Conservation (phyloP, 64 coral and sea anemone species). For the Dendronephthya gigantea region DNA sequence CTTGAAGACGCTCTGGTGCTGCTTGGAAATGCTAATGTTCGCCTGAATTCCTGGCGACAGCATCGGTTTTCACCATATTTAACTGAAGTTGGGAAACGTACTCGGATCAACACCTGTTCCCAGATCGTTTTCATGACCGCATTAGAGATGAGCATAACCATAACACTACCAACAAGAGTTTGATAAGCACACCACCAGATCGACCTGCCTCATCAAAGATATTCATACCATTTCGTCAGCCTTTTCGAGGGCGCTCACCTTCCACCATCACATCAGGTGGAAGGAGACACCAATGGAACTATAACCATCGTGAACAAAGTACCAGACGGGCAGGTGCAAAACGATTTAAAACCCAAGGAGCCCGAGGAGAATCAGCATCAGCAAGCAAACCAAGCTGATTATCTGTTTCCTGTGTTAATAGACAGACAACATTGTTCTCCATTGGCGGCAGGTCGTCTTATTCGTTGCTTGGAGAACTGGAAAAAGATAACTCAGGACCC, state of each 20-base stretch:
- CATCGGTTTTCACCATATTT: too few species aligned
- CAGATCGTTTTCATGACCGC: conserved; percentile 36
- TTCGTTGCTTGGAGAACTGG: neutral
- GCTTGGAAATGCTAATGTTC: too few species aligned
- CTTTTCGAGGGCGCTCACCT: conserved; percentile 35
- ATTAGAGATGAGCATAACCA: conserved; percentile 41
- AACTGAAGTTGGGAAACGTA: too few species aligned
- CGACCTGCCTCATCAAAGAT: neutral
- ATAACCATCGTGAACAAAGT: too few species aligned
- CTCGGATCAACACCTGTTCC: too few species aligned
- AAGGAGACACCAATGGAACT: conserved; percentile 3
- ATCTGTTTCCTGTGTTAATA: too few species aligned
- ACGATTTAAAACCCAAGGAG: neutral
- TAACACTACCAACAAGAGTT: too few species aligned
- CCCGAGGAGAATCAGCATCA: neutral
- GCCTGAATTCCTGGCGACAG: conserved; percentile 23
- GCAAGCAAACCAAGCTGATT: neutral
- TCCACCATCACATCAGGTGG: neutral
- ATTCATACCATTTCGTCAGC: conserved; percentile 18
- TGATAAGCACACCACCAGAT: conserved; percentile 13
- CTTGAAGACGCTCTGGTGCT: too few species aligned
- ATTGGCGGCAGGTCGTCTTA: neutral
- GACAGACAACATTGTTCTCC: neutral
- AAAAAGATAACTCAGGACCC: neutral
- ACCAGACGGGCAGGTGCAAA: neutral